Conservation (phyloP, 2,113 vertebrate genomes). For the Hirundichthys speculiger region DNA sequence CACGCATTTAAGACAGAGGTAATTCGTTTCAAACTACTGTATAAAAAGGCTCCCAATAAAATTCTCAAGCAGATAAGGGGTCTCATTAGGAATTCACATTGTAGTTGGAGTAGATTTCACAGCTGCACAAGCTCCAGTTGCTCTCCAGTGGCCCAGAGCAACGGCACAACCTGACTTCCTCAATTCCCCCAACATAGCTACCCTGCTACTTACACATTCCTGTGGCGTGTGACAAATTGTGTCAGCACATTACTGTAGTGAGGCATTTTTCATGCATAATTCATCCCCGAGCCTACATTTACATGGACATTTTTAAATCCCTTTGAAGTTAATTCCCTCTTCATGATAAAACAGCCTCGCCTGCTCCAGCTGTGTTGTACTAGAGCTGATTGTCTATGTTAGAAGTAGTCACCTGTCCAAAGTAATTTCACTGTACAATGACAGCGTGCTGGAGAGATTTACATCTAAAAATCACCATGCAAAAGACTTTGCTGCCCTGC, state of each 20-base stretch:
- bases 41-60: slow-evolving; percentile 36
- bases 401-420: slow-evolving; percentile 52
- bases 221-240: slow-evolving; percentile 63
- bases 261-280: slow-evolving; percentile 65
- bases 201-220: slow-evolving; percentile 51
- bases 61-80: slow-evolving; percentile 29
- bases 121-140: slow-evolving; percentile 18
- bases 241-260: slow-evolving; percentile 60
- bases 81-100: slow-evolving; percentile 62
- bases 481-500: not conserved
- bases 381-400: slow-evolving; percentile 32
- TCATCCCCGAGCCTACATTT: slow-evolving; percentile 53
- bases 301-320: slow-evolving; percentile 58
- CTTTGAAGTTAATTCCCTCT: slow-evolving; percentile 71
- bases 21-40: slow-evolving; percentile 20
- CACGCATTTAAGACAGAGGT: slow-evolving; percentile 22
- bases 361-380: slow-evolving; percentile 5
- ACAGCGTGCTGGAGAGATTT: slow-evolving; percentile 28
- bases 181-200: slow-evolving; percentile 2
- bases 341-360: slow-evolving; percentile 53
- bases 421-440: slow-evolving; percentile 26
- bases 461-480: slow-evolving; percentile 15
- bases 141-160: slow-evolving; percentile 16
- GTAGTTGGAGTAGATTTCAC: slow-evolving; percentile 52
- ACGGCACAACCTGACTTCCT: slow-evolving; percentile 27